These are phyloP conservation scores for Ictidomys tridecemlineatus DNA, from an alignment of 2,113 vertebrate species.

Conservation along the genomic window DNA sequence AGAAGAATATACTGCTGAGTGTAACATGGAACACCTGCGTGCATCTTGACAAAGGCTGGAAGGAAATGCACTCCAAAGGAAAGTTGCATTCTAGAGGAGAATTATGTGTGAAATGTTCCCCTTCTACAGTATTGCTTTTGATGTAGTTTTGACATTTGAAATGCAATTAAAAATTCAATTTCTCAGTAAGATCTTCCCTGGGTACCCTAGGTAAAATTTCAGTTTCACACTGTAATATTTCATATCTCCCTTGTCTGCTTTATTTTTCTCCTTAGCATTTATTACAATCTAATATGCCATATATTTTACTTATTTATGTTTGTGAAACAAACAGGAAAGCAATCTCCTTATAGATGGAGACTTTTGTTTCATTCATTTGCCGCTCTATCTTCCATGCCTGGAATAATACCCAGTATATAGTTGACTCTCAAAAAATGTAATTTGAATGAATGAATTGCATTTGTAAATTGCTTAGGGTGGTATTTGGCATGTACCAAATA, in stretches of 20 bases:
- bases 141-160: slow-evolving; percentile 68
- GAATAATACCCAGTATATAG: neutral
- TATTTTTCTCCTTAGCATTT: slow-evolving; percentile 30
- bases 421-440: neutral
- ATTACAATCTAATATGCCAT: slow-evolving; percentile 19
- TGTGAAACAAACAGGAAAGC: neutral
- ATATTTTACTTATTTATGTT: slow-evolving; percentile 16
- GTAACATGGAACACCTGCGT: neutral
- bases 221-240: neutral
- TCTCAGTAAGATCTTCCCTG: neutral
- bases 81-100: neutral
- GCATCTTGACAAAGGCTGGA: neutral
- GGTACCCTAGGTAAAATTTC: slow-evolving; percentile 30
- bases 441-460: neutral
- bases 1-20: neutral
- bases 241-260: neutral
- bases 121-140: slow-evolving; percentile 22
- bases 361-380: neutral
- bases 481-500: no score
- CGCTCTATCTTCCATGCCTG: neutral
- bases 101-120: slow-evolving; percentile 7
- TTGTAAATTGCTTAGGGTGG: neutral
- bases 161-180: slow-evolving; percentile 69
- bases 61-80: neutral
- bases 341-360: neutral